Evolutionary conservation across 2,888 invertebrate genomes (phyloP).

Genomic region (Autographa pulchrina): DNA sequence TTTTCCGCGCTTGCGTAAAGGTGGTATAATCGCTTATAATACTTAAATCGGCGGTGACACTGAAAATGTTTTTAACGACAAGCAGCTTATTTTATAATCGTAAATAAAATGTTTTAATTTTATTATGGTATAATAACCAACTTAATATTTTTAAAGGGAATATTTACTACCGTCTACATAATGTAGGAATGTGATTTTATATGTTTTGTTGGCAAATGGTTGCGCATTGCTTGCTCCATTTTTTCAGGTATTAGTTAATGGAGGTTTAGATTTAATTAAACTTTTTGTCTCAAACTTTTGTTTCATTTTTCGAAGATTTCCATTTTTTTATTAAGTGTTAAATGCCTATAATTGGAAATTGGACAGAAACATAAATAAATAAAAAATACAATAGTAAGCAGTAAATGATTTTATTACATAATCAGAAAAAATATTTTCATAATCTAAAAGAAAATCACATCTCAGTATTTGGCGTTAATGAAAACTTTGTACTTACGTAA

Average conservation of each 20-base stretch:
- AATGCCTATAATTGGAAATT: too few relatives aligned
- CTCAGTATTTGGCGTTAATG: too few relatives aligned
- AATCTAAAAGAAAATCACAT: too few relatives aligned
- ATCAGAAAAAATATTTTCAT: too few relatives aligned
- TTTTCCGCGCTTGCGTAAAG: neutral
- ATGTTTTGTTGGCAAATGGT: slow-evolving; percentile 52
- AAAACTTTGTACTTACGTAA: too few relatives aligned
- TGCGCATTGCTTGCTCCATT: slow-evolving; percentile 42
- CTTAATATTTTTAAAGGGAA: slow-evolving; percentile 53
- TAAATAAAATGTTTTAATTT: slow-evolving; percentile 42
- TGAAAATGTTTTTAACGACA: slow-evolving; percentile 33
- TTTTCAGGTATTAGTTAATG: slow-evolving; percentile 44
- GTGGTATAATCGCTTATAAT: neutral
- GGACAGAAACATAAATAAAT: too few relatives aligned
- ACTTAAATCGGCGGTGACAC: slow-evolving; percentile 25
- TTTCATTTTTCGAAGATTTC: slow-evolving; percentile 27
- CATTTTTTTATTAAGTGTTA: too few relatives aligned
- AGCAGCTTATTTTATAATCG: slow-evolving; percentile 28
- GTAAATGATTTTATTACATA: too few relatives aligned
- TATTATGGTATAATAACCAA: slow-evolving; percentile 40
- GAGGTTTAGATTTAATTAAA: slow-evolving; percentile 57
- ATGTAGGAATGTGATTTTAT: slow-evolving; percentile 48
- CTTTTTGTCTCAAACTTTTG: slow-evolving; percentile 48
- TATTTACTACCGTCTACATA: slow-evolving; percentile 38
- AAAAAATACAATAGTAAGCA: too few relatives aligned